Evolutionary conservation across 2,113 vertebrate species (phyloP).

Genomic region (Lynx canadensis): DNA sequence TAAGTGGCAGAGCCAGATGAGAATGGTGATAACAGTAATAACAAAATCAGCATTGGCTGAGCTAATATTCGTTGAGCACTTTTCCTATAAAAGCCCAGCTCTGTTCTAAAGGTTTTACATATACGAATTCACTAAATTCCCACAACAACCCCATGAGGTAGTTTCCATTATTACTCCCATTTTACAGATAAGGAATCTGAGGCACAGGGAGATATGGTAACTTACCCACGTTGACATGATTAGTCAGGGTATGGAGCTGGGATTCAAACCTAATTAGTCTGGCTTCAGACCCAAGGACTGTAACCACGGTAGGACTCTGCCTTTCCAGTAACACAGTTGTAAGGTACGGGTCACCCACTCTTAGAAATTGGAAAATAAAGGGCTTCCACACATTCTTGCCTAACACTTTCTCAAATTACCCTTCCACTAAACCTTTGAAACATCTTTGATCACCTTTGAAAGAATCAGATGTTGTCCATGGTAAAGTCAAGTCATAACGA

Average conservation of each 20-base stretch:
- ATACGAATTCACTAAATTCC: slow-evolving; percentile 39
- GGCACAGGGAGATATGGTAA: background rate
- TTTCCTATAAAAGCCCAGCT: background rate
- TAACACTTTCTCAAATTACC: background rate
- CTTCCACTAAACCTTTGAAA: background rate
- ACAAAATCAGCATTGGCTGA: background rate
- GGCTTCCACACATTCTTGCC: background rate
- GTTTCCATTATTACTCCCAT: background rate
- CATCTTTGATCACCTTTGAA: background rate
- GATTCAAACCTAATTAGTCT: background rate
- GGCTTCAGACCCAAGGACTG: background rate
- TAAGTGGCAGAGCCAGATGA: background rate
- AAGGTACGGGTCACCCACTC: background rate
- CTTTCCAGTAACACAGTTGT: background rate
- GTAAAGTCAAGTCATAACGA: background rate
- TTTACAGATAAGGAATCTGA: background rate
- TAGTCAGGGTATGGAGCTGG: background rate
- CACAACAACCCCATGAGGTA: background rate
- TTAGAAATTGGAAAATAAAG: slow-evolving; percentile 9
- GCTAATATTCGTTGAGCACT: background rate
- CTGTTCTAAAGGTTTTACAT: background rate
- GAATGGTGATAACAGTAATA: background rate
- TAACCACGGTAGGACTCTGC: background rate
- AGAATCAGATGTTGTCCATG: background rate
- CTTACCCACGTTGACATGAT: background rate